phyloP scores from a whole-genome alignment of 35 echinoderm and acorn worm species.

The Acanthaster planci region DNA sequence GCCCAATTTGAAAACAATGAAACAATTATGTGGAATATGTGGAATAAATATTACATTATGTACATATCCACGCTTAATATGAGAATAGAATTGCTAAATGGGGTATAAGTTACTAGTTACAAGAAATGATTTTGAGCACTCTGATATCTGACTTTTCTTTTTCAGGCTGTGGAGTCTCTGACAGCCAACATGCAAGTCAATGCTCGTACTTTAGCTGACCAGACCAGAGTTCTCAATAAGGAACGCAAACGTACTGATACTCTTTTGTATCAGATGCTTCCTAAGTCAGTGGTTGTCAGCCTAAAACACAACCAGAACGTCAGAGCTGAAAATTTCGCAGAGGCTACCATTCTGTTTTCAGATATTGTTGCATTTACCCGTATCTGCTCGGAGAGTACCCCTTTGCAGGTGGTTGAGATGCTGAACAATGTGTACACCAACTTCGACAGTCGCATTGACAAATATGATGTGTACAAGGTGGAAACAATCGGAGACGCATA shows the following conservation, averaged over 20 bases:
- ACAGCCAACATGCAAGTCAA: constrained; percentile 69
- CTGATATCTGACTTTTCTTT: too few species aligned
- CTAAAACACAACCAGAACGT: constrained; percentile 72
- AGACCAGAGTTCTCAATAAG: constrained; percentile 59
- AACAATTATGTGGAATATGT: too few species aligned
- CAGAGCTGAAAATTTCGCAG: constrained; percentile 64
- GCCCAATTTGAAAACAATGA: too few species aligned
- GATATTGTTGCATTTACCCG: constrained; percentile 91
- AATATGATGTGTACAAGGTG: constrained; percentile 90
- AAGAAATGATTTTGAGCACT: too few species aligned
- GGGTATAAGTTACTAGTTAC: too few species aligned
- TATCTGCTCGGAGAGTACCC: constrained; percentile 89
- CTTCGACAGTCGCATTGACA: constrained; percentile 74
- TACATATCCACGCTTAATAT: too few species aligned
- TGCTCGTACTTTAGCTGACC: constrained; percentile 64
- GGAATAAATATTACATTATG: too few species aligned
- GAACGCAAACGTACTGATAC: constrained; percentile 78
- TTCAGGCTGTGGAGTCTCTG: constrained; percentile 53
- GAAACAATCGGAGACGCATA: constrained; percentile 91
- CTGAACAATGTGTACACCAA: constrained; percentile 82
- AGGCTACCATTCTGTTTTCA: constrained; percentile 87
- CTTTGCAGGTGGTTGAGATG: constrained; percentile 83
- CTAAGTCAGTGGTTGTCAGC: constrained; percentile 62
- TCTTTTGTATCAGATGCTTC: constrained; percentile 90
- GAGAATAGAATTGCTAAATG: too few species aligned